Evolutionary conservation across 2,888 invertebrate genomes (phyloP), one percentile per base, ranked within the genome.

Genomic region (Drosophila eohydei): DNA sequence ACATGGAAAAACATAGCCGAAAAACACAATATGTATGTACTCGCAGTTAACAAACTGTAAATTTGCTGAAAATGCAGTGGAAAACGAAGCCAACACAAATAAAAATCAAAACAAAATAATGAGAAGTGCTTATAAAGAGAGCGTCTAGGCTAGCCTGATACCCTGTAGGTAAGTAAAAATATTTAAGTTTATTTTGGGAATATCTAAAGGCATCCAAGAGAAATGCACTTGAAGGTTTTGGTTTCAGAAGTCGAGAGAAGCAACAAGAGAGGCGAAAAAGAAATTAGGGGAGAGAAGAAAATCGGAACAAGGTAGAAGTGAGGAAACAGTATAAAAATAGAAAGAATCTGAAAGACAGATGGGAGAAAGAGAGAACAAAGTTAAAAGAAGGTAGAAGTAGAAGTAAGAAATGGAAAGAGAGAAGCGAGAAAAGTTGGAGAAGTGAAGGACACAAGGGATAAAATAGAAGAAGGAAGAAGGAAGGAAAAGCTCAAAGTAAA

Each of bases 41-140:
- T 69, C 55, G 81, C 54, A 72, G 79, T 82, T 85, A 86, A 81
- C 84, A 85, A 84, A 84, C 84, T 86, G 84, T 69, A 79, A 84
- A 86, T 79, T 86, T 83, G 84, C 75, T 80, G 56, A 80, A 85
- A 79, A 71, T 70, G 57, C 66, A 71, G 74, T 77, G 65, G 63
- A 69, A 77, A 79, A 81, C n/a, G 48, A 58, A 65, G 38, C 54
- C 57, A 73, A 83, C 57, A 46, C 58, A 83, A 82, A 68, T 64
- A 66, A 71, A 77, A 78, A 67, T 71, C 51, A 63, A 78, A 78
- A 56, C 38, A 61, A 41, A 52, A 64, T 51, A 43, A 56, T 2
- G 30, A 51, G 62, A 12, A 28, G 9, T 11, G n/a, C 4, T 12
- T 12, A 8, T 30, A 6, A 4, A 12, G 8, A 12, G 40, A 7